These are phyloP conservation scores for Tromatobia lineatoria DNA, from an alignment of 2,888 invertebrate genomes.

Conservation along the genomic window DNA sequence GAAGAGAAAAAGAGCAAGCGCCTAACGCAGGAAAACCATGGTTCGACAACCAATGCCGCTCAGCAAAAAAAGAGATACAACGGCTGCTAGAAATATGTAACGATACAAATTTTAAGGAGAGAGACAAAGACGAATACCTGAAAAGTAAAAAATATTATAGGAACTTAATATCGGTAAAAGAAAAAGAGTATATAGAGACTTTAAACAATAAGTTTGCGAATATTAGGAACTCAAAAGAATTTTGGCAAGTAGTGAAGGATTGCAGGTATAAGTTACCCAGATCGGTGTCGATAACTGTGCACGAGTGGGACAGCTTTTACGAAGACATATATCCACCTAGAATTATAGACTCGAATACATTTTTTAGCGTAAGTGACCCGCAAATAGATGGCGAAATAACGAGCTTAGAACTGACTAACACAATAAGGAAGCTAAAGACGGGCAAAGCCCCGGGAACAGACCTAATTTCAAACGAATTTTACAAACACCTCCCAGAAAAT, in stretches of 20 bases:
- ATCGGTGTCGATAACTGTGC: background rate
- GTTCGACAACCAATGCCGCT: conserved; percentile 12
- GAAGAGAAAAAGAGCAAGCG: background rate
- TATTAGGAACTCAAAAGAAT: conserved; percentile 8
- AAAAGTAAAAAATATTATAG: background rate
- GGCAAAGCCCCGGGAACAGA: conserved; percentile 18
- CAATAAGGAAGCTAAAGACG: conserved; percentile 4
- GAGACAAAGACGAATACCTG: conserved; percentile 19
- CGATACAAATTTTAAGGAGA: background rate
- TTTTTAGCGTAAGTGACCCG: background rate
- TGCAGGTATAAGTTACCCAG: background rate
- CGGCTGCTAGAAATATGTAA: background rate
- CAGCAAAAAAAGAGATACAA: background rate
- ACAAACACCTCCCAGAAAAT: conserved; percentile 26
- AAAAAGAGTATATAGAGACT: background rate
- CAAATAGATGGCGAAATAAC: conserved; percentile 14
- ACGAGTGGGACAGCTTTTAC: conserved; percentile 30
- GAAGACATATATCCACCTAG: conserved; percentile 10
- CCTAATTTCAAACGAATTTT: conserved; percentile 43
- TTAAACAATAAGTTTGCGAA: conserved; percentile 39
- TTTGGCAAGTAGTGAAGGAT: conserved; percentile 33
- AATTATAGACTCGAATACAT: background rate
- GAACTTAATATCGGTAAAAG: background rate
- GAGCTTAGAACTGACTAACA: background rate
- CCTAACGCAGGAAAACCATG: background rate